Base-by-base conservation (phyloP, 2,113 vertebrate species). In the Ptilonorhynchus violaceus region DNA sequence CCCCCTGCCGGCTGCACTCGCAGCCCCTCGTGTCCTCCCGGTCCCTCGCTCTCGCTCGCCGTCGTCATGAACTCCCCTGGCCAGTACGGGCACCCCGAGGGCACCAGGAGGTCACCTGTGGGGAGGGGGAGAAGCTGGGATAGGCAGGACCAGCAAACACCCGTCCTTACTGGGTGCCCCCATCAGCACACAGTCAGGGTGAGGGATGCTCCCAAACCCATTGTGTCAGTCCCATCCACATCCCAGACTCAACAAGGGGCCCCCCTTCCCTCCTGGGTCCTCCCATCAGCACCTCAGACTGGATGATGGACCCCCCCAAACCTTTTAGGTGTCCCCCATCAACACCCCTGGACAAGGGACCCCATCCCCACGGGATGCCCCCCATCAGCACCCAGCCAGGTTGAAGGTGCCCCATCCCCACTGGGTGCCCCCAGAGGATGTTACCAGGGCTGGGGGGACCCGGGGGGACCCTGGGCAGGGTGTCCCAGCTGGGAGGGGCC, bases 401-500 rank as follows among this genome's bases (percentile, higher is more conserved):
- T 4, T 31, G 28, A 73, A 37, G 59, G 39, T 56, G 14, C 13
- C 33, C 17, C 17, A 39, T 22, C 41, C 44, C 30, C 44, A n/a
- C 1, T 2, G 56, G 28, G 33, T 69, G 31, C 23, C 30, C 64
- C 63, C 79, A 22, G 41, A 44, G 23, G 59, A 42, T 42, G 41
- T 89, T 97, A 98, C 98, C 98, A 21, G 62, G 42, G 30, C 21
- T 1, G 0, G 56, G 96, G 60, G 97, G 97, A 56, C 97, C 98
- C 33, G 92, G 78, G 1, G 82, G 95, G 49, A 97, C 98, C 22
- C 98, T 96, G 1, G 98, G 98, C 93, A 99, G 92, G 89, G 97
- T 98, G 95, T 99, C 98, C 99, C 99, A 99, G 97, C 98, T 98
- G 37, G 98, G 89, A 13, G 97, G 97, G 7, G 97, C 97, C 7